Base-by-base conservation (phyloP, 2,797 vertebrate genomes). In the Aplochiton taeniatus region DNA sequence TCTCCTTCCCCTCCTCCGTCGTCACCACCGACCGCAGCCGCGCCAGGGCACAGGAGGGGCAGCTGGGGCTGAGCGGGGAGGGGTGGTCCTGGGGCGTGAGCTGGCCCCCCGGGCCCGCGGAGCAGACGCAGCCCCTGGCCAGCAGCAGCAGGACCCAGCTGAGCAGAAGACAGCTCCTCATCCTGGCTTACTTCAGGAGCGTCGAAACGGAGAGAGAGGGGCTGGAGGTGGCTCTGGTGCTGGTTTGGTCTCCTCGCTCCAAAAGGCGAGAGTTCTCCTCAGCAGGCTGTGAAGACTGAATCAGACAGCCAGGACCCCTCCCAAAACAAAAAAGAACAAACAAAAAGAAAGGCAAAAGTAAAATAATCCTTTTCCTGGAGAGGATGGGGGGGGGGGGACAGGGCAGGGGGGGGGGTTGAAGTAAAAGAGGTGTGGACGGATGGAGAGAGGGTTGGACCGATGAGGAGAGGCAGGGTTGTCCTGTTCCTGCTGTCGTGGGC, bases 11-110 rank as follows among this genome's bases (percentile, higher is more conserved):
- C 73, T 92, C 92, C 82, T 91, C 45, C 55, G n/a, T 44, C 20
- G 5, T 0, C 43, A 59, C 89, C 84, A 82, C 93, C 82, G 91
- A 90, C 89, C 67, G 92, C 85, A 96, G 90, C 78, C 90, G 86
- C 73, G 95, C 90, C 61, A 99, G 92, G 76, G 94, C 94, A 58
- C 96, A 99, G 74, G 96, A 96, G 11, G 96, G 95, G 74, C 96
- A 98, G 85, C 92, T 92, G 63, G 87, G 87, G 79, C 88, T 94
- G 72, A 92, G 86, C 74, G 92, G 91, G 75, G 92, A 91, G 68
- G 93, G 83, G 92, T 90, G 82, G 91, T 9, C 17, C n/a, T 56
- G 53, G 66, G 9, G 19, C 11, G 71, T 93, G 88, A 69, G 94
- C 91, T 87, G 87, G 58, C 61, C 77, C 90, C 87, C 89, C 85